Conservation (phyloP, 2,888 invertebrate species). For the Caenorhabditis afra region DNA sequence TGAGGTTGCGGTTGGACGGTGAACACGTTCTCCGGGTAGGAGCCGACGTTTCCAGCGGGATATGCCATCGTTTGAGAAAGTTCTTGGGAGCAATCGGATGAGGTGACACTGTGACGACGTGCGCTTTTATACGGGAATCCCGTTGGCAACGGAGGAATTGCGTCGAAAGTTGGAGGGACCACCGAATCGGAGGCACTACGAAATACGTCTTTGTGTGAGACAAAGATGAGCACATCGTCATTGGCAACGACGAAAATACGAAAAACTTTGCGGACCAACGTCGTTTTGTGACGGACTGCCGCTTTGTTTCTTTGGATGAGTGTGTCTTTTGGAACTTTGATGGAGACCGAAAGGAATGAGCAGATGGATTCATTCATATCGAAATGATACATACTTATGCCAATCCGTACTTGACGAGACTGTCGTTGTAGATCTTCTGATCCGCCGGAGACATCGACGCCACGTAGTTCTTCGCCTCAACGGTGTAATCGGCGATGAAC, state of each 20-base stretch:
- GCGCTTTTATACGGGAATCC: slow-evolving; percentile 17
- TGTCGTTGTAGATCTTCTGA: slow-evolving; percentile 14
- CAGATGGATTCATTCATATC: not conserved
- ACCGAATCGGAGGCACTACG: not conserved
- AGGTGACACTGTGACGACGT: not conserved
- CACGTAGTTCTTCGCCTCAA: slow-evolving; percentile 13
- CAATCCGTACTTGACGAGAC: slow-evolving; percentile 23
- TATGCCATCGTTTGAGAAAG: slow-evolving; percentile 9
- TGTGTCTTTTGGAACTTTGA: slow-evolving; percentile 5
- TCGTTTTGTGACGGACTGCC: not conserved
- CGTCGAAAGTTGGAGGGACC: slow-evolving; percentile 16
- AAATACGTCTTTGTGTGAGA: not conserved
- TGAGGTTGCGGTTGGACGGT: slow-evolving; percentile 33
- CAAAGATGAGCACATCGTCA: slow-evolving; percentile 21
- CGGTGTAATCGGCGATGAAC: slow-evolving; percentile 19
- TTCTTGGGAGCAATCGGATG: not conserved
- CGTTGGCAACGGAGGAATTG: slow-evolving; percentile 3
- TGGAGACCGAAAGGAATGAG: not conserved
- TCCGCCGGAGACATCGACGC: slow-evolving; percentile 17
- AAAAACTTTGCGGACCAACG: not conserved
- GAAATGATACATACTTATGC: not conserved
- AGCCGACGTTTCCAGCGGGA: not conserved
- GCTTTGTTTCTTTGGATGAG: too few relatives aligned
- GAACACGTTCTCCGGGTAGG: slow-evolving; percentile 25
- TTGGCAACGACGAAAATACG: slow-evolving; percentile 34